A percentile compares a stretch with the other conserved stretches of the same genome.
Evolutionary conservation across 2,797 vertebrate genomes (phyloP).

Genomic region (Geotrypetes seraphini): DNA sequence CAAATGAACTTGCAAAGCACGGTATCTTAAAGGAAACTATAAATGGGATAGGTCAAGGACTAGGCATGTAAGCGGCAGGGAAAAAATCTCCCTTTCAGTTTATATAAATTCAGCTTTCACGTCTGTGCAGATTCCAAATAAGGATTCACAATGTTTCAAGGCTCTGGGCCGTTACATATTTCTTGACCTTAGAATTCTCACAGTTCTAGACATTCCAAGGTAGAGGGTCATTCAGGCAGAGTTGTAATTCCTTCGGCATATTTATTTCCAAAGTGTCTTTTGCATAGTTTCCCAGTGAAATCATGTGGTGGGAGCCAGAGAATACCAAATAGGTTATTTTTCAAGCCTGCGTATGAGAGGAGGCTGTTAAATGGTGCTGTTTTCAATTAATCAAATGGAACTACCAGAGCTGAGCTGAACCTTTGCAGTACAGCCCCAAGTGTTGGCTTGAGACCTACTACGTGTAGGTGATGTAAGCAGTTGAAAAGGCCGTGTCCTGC

Average conservation of each 20-base stretch:
- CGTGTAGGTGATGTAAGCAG: neutral
- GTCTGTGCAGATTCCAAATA: slow-evolving; percentile 63
- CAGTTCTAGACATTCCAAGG: slow-evolving; percentile 71
- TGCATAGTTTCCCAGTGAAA: slow-evolving; percentile 87
- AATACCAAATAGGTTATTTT: slow-evolving; percentile 61
- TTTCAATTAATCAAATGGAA: slow-evolving; percentile 50
- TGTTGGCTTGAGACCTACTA: neutral
- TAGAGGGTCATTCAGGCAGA: slow-evolving; percentile 64
- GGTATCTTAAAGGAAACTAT: slow-evolving; percentile 61
- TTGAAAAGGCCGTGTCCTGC: neutral
- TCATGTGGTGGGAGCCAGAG: slow-evolving; percentile 41
- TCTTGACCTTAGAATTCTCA: slow-evolving; percentile 67
- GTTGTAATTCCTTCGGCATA: slow-evolving; percentile 66
- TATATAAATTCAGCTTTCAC: slow-evolving; percentile 52
- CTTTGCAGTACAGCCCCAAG: neutral
- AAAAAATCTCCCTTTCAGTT: slow-evolving; percentile 53
- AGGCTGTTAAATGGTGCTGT: slow-evolving; percentile 49
- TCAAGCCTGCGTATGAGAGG: slow-evolving; percentile 46
- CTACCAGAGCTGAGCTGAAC: slow-evolving; percentile 29
- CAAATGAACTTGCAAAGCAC: slow-evolving; percentile 51
- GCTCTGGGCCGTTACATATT: slow-evolving; percentile 51
- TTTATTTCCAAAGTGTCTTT: slow-evolving; percentile 86
- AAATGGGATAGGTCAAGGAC: slow-evolving; percentile 67
- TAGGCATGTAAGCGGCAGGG: slow-evolving; percentile 47
- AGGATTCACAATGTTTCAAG: slow-evolving; percentile 55